These are phyloP conservation scores for Hydrozoanthus tunicans DNA, from an alignment of 64 coral and sea anemone genomes.

Conservation along the genomic window DNA sequence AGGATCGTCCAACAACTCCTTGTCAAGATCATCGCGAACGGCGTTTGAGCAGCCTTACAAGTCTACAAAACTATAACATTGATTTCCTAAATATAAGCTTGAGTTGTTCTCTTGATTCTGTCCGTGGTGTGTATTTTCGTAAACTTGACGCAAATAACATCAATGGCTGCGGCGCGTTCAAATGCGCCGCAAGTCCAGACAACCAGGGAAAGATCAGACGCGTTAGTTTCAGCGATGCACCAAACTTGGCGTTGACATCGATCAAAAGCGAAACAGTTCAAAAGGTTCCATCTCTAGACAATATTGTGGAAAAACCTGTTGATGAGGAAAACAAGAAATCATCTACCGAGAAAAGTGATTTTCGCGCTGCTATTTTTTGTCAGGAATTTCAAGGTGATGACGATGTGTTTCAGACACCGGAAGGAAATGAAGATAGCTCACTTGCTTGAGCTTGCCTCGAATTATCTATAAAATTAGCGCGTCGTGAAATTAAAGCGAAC, in stretches of 20 bases:
- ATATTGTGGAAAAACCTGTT: conserved; percentile 12
- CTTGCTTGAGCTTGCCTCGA: too few species aligned
- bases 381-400: neutral
- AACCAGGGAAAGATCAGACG: neutral
- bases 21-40: neutral
- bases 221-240: conserved; percentile 51
- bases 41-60: conserved; percentile 34
- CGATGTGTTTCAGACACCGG: neutral
- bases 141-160: conserved; percentile 18
- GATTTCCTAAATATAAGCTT: neutral
- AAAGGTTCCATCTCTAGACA: conserved; percentile 7
- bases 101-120: neutral
- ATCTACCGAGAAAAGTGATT: neutral
- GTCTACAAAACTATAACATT: neutral
- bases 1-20: neutral
- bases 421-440: too few species aligned
- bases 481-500: too few species aligned
- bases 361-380: neutral
- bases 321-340: neutral
- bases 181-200: neutral
- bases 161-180: neutral
- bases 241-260: neutral
- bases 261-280: neutral
- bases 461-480: too few species aligned
- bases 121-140: conserved; percentile 4